Evolutionary conservation across 2,797 vertebrate species (phyloP).

Genomic region (Anguilla anguilla): DNA sequence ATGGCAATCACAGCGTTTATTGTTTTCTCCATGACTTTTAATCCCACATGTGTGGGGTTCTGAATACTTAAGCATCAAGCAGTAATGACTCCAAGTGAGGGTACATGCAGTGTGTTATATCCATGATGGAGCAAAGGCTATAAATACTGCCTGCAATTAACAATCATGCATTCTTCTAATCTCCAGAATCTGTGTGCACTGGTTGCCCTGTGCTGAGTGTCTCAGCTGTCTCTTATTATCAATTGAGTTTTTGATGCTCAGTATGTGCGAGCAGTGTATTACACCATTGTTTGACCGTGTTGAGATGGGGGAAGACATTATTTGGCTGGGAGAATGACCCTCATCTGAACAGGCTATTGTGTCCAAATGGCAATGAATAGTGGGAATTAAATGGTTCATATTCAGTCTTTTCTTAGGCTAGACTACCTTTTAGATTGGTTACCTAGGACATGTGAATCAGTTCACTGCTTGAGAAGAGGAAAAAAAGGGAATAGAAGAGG

Average conservation of each 20-base stretch:
- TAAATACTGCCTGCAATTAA: conserved; percentile 40
- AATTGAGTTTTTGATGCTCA: background rate
- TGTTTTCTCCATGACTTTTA: conserved; percentile 24
- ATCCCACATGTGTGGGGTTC: conserved; percentile 8
- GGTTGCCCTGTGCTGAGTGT: background rate
- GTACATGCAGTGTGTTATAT: conserved; percentile 26
- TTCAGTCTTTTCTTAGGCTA: background rate
- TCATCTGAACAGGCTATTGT: background rate
- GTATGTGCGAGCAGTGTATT: background rate
- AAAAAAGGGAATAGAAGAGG: background rate
- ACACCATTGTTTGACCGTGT: background rate
- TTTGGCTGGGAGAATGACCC: background rate
- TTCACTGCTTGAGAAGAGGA: background rate
- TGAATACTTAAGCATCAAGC: background rate
- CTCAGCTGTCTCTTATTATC: background rate
- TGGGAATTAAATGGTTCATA: background rate
- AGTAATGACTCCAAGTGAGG: conserved; percentile 27
- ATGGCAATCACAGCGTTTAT: conserved; percentile 30
- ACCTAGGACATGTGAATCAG: background rate
- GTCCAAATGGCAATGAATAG: background rate
- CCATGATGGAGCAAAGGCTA: conserved; percentile 15
- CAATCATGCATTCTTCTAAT: conserved; percentile 21
- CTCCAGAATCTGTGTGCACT: background rate
- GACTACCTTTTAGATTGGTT: background rate
- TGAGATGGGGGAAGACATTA: background rate